Evolutionary conservation across 2,797 vertebrate species (phyloP).

Genomic region (Mormyrus proboscirostris): DNA sequence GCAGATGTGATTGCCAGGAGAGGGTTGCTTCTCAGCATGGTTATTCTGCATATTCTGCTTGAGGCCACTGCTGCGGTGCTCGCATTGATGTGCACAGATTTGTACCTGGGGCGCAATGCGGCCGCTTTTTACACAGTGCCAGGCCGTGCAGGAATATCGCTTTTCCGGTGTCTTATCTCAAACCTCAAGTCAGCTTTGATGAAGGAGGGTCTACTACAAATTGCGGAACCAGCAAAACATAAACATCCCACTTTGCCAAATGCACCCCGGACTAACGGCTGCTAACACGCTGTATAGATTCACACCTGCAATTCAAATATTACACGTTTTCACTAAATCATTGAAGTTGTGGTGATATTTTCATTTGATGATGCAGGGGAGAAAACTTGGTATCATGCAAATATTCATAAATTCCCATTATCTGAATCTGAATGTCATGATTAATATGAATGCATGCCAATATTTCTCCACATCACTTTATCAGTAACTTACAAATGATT

Average conservation of each 20-base stretch:
- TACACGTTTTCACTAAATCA: no score
- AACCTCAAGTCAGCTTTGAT: neutral
- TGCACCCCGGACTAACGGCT: neutral
- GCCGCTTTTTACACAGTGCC: neutral
- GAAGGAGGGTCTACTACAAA: neutral
- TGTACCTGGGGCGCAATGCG: neutral
- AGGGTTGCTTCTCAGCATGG: neutral
- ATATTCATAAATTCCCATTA: neutral
- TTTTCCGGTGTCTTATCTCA: neutral
- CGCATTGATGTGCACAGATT: neutral
- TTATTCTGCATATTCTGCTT: neutral
- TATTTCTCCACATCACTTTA: neutral
- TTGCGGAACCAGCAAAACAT: neutral
- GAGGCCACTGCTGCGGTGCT: neutral
- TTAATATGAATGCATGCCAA: neutral
- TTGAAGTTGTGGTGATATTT: neutral
- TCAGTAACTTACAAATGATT: slow-evolving; percentile 2
- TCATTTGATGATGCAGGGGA: neutral
- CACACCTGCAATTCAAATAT: neutral
- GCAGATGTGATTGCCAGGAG: neutral
- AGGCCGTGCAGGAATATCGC: neutral
- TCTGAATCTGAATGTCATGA: neutral
- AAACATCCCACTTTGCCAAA: neutral
- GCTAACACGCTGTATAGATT: neutral
- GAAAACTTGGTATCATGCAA: neutral